Evolutionary conservation across 2,113 vertebrate genomes (phyloP), one percentile per base, ranked within the genome.

Genomic region (Polypterus bichir): DNA sequence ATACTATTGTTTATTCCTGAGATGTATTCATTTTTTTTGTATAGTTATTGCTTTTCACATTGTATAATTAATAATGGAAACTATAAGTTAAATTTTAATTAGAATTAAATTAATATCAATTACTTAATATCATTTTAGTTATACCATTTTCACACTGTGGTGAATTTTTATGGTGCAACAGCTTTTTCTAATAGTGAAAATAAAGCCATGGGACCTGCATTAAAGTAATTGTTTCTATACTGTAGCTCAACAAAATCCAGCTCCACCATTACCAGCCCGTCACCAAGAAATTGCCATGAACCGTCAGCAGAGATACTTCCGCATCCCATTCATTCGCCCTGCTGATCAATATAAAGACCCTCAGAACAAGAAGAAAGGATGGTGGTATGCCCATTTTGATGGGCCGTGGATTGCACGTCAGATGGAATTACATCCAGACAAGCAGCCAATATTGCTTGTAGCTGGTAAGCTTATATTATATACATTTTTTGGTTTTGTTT

Each of bases 301-400:
- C 77, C 81, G 93, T 0, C 89, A 93, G 27, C 96, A 99, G 73
- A 89, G 96, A 4, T 99, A 92, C 74, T 99, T 99, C 79, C 90
- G 95, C 44, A 98, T 99, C 68, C 95, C 95, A 0, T 98, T 99
- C 80, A 88, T 99, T 74, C 92, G 96, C 1, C 96, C 96, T 0
- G 87, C 88, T 0, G 96, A 99, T 68, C 90, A 94, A 64, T 98
- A 91, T 83, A 97, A 98, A 55, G 94, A 99, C 45, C 91, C 89
- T 0, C 88, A 91, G 78, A 84, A 67, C 73, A 97, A 93, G 80
- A 98, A 98, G 75, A 99, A 98, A 69, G 96, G 95, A 7, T 99
- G 96, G 96, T 99, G 96, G 96, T 99, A 97, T 0, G 95, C 96
- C 0, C 96, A 99, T 71, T 99, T 99, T 2, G 96, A 99, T 63